Base-by-base conservation (phyloP, 1,140 invertebrate species). In the Calliopsis andreniformis region DNA sequence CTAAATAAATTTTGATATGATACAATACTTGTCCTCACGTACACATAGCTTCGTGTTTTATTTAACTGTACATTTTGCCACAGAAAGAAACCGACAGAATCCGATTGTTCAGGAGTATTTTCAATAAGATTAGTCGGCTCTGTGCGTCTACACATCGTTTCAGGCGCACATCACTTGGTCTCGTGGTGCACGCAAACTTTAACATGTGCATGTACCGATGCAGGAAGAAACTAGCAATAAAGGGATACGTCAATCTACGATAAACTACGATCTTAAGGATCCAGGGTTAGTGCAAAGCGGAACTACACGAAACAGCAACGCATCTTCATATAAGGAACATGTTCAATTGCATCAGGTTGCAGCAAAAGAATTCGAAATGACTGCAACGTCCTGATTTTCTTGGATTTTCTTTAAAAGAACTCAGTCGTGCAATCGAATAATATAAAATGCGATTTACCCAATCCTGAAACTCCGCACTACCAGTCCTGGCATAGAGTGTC, bases 1-100 rank as follows among this genome's bases (percentile, higher is more conserved):
- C 79, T 85, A 86, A 86, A 82, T 86, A 81, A 86, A 86, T 86
- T 86, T 86, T 82, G 80, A 86, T 86, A 86, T 86, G 79, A 80
- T 85, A 86, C 85, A 86, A 86, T 86, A 84, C 76, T 84, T 84
- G 76, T 81, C 80, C 84, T 75, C 79, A 76, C 67, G 80, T 80
- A 76, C 56, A 63, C 75, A 77, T 76, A 72, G 51, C 61, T 73
- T 63, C 68, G 51, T 39, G 35, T 79, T 82, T 80, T 56, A 71
- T 62, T 39, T 77, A 86, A 75, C 76, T 83, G 71, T 84, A 84
- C 78, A 85, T 80, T 80, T 80, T 69, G 10, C 35, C 3, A 39
- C 35, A 10, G 83, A 83, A 83, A 83, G 78, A 76, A 85, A 80
- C 81, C 79, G 79, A 86, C 81, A 72, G 79, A 76, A 80, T 86